phyloP scores from a whole-genome alignment of 2,113 vertebrate species.

The Notiomystis cincta region DNA sequence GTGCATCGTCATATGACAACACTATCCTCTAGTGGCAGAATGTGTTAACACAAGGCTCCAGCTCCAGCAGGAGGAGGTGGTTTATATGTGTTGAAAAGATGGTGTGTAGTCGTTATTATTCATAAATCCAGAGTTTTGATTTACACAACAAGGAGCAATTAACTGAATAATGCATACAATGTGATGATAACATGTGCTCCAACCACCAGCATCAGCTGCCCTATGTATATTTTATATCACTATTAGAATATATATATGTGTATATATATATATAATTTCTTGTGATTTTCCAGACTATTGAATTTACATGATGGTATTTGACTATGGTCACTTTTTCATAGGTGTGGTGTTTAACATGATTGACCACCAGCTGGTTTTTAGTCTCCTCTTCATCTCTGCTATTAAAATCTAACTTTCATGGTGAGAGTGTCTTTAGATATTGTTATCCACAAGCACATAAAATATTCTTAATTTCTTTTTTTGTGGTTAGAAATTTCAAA shows the following conservation, averaged over 20 bases:
- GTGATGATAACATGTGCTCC: background rate
- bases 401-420: background rate
- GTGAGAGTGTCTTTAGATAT: background rate
- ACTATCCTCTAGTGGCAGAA: slow-evolving; percentile 49
- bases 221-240: background rate
- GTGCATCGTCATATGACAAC: slow-evolving; percentile 7
- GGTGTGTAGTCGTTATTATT: background rate
- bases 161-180: background rate
- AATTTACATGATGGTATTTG: background rate
- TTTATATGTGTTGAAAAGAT: background rate
- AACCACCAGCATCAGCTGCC: background rate
- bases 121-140: background rate
- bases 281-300: background rate
- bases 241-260: background rate
- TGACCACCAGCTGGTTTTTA: background rate
- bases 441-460: background rate
- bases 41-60: background rate
- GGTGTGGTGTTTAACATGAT: background rate
- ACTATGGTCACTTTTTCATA: background rate
- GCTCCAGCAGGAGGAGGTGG: background rate
- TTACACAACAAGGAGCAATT: background rate
- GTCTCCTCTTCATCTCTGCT: background rate
- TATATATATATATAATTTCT: background rate
- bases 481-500: background rate
- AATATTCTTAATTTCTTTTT: background rate